Percentiles rank a stretch among this genome's conserved stretches.
Evolutionary conservation across 2,113 vertebrate species (phyloP).

Genomic region (Pelobates fuscus): DNA sequence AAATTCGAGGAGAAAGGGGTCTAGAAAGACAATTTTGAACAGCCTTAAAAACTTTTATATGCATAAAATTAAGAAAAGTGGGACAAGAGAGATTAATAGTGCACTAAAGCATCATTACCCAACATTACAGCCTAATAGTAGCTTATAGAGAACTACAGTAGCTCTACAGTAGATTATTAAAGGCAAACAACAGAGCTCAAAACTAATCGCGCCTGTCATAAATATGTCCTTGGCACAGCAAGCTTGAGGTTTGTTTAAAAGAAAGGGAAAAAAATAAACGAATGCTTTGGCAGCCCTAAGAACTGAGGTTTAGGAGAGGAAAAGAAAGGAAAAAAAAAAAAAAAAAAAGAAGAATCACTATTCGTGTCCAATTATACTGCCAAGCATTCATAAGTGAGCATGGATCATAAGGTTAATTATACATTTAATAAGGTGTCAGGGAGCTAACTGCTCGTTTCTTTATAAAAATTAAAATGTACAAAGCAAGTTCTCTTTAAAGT

Average conservation of each 20-base stretch:
- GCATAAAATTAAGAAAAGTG: conserved; percentile 44
- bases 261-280: conserved; percentile 65
- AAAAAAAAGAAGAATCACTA: conserved; percentile 61
- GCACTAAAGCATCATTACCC: conserved; percentile 49
- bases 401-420: conserved; percentile 91
- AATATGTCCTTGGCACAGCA: conserved; percentile 57
- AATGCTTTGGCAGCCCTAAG: conserved; percentile 68
- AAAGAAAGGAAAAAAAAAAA: conserved; percentile 64
- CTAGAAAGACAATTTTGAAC: too few relatives aligned
- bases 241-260: conserved; percentile 70
- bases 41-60: conserved; percentile 51
- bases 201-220: conserved; percentile 40
- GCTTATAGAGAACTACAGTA: conserved; percentile 15
- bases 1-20: conserved; percentile 39
- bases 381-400: conserved; percentile 82
- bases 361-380: conserved; percentile 82
- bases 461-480: conserved; percentile 93
- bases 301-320: conserved; percentile 72
- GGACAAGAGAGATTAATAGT: conserved; percentile 34
- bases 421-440: conserved; percentile 90
- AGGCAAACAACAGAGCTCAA: conserved; percentile 8
- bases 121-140: conserved; percentile 50
- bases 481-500: conserved; percentile 86
- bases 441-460: conserved; percentile 90
- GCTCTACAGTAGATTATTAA: conserved; percentile 34